Base-by-base conservation (phyloP, 2,888 invertebrate species). In the Hedya salicella region DNA sequence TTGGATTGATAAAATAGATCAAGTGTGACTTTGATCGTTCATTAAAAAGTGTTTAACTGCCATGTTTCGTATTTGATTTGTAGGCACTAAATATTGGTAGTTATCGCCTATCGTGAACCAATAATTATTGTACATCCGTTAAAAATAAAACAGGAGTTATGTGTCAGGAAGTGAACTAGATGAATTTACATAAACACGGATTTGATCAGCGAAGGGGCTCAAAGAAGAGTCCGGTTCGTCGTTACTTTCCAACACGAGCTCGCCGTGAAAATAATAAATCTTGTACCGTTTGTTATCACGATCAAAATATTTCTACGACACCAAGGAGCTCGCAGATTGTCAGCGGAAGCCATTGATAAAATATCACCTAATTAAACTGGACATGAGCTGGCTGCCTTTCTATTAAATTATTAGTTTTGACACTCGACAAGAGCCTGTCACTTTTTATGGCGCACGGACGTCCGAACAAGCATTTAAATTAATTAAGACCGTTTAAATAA, bases 401-500 rank as follows among this genome's bases (percentile, higher is more conserved):
- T 79, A 81, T 79, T 75, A 75, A 79, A 72, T 79, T 79, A 82
- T 73, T 74, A 66, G 72, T 78, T 82, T 80, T 85, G 86, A 87
- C 84, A 84, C 75, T 69, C 69, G 74, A 73, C 78, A 74, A 72
- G 71, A 73, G 69, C 73, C 75, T 73, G 78, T 82, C 80, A 80
- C 75, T 80, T 81, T 83, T 83, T 79, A 78, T 75, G 73, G 75
- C 70, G 74, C 71, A 76, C 77, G 77, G 75, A 82, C 69, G 74
- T 77, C 74, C 74, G 72, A 77, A 71, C 73, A 69, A 72, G 73
- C 78, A 79, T 80, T 83, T 79, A 78, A 83, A 85, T 84, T 83
- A 86, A 88, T 88, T 86, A 85, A 79, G 75, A 76, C 70, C 76
- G 74, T 82, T 84, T 84, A 82, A 77, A 78, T 77, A 78, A 80